Evolutionary conservation across 2,797 vertebrate genomes (phyloP).

Genomic region (Crotalus adamanteus): DNA sequence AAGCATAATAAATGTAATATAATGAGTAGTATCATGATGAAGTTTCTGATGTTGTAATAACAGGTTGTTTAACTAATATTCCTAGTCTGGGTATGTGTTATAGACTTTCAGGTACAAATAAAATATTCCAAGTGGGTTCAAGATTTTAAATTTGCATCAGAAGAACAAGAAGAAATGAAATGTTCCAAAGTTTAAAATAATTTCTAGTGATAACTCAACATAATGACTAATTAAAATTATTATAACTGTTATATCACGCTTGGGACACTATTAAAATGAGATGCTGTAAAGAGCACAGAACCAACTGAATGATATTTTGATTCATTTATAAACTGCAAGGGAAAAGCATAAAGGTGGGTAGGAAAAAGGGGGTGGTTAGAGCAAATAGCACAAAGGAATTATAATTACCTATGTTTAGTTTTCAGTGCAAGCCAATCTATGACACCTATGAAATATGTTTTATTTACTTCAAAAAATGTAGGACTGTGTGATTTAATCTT

Average conservation of each 20-base stretch:
- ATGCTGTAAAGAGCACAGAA: neutral
- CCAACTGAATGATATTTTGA: neutral
- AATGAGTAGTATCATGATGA: constrained; percentile 4
- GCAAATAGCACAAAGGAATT: neutral
- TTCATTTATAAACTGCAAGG: neutral
- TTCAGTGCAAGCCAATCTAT: neutral
- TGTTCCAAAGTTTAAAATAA: neutral
- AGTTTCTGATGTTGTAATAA: neutral
- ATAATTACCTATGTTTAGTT: neutral
- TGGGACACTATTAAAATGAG: constrained; percentile 23
- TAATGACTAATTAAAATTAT: constrained; percentile 30
- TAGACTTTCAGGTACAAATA: neutral
- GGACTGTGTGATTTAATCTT: neutral
- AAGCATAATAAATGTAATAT: constrained; percentile 33
- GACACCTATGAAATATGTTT: neutral
- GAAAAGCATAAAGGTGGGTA: neutral
- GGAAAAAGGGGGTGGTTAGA: neutral
- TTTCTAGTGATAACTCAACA: constrained; percentile 10
- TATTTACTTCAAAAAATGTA: neutral
- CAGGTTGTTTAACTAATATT: neutral
- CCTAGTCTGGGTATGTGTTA: neutral
- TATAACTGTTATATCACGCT: constrained; percentile 13
- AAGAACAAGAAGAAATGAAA: neutral
- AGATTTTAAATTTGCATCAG: neutral
- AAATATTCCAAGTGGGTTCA: neutral